Conservation (phyloP, 2,888 invertebrate genomes). For the Pachymerium ferrugineum region DNA sequence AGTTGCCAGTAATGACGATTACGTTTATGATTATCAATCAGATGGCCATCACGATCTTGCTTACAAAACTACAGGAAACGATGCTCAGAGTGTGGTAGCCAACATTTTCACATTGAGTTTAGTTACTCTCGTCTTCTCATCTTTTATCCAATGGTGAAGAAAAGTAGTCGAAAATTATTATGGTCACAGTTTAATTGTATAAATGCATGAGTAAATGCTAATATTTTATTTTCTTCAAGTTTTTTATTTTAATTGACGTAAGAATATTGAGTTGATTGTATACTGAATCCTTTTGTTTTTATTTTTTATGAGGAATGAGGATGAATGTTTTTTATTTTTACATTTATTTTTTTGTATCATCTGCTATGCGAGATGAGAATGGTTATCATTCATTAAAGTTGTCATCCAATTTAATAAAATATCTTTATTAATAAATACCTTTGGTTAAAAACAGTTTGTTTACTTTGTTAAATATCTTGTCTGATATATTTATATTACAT, state of each 20-base stretch:
- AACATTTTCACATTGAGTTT: background rate
- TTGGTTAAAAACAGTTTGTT: too few relatives aligned
- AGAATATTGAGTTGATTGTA: background rate
- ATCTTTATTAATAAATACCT: too few relatives aligned
- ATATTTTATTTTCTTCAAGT: slow-evolving; percentile 4
- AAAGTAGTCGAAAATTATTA: background rate
- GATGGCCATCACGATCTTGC: background rate
- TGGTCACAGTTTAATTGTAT: background rate
- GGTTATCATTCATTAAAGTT: background rate
- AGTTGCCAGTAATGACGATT: background rate
- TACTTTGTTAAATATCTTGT: too few relatives aligned
- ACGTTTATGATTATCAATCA: slow-evolving; percentile 8
- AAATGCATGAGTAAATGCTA: background rate
- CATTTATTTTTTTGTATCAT: background rate
- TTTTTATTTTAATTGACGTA: background rate
- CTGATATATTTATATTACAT: too few relatives aligned
- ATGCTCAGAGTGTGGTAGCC: background rate
- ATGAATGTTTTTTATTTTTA: background rate
- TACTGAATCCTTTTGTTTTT: background rate
- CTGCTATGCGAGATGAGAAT: slow-evolving; percentile 9
- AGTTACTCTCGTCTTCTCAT: background rate
- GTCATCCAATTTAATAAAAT: too few relatives aligned
- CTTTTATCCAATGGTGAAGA: background rate
- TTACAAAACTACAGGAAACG: background rate
- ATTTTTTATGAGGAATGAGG: too few relatives aligned